Conservation (phyloP, 2,888 invertebrate genomes). For the Nymphalis polychloros region DNA sequence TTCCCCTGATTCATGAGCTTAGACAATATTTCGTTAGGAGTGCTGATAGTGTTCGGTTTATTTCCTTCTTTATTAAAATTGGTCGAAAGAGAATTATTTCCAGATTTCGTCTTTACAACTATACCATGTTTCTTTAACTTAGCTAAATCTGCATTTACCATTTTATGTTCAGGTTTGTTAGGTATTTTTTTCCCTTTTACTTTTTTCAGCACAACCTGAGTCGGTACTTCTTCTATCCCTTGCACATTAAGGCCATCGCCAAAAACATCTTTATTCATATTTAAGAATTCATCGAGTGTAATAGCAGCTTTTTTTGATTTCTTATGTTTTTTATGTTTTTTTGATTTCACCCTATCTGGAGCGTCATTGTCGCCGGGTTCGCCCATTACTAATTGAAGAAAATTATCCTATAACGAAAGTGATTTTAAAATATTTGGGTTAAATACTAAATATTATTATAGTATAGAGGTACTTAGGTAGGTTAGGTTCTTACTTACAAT, state of each 20-base stretch:
- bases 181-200: conserved; percentile 56
- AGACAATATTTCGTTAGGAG: conserved; percentile 61
- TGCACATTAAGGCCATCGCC: conserved; percentile 73
- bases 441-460: conserved; percentile 20
- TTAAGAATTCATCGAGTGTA: conserved; percentile 74
- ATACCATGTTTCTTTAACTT: conserved; percentile 73
- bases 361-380: conserved; percentile 50
- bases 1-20: conserved; percentile 69
- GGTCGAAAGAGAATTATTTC: conserved; percentile 31
- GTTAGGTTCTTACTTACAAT: conserved; percentile 36
- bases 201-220: conserved; percentile 63
- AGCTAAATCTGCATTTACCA: conserved; percentile 57
- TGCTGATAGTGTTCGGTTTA: conserved; percentile 29
- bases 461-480: not conserved
- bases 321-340: conserved; percentile 75
- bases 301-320: conserved; percentile 73
- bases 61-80: conserved; percentile 28
- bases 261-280: conserved; percentile 78
- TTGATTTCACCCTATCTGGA: conserved; percentile 53
- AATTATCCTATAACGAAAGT: conserved; percentile 59
- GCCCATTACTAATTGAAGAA: conserved; percentile 66
- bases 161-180: conserved; percentile 43
- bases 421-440: not conserved
- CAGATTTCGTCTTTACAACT: conserved; percentile 62
- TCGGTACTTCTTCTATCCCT: conserved; percentile 75